These are phyloP conservation scores for Portevinia maculata DNA, from an alignment of 2,888 invertebrate species.

Conservation along the genomic window DNA sequence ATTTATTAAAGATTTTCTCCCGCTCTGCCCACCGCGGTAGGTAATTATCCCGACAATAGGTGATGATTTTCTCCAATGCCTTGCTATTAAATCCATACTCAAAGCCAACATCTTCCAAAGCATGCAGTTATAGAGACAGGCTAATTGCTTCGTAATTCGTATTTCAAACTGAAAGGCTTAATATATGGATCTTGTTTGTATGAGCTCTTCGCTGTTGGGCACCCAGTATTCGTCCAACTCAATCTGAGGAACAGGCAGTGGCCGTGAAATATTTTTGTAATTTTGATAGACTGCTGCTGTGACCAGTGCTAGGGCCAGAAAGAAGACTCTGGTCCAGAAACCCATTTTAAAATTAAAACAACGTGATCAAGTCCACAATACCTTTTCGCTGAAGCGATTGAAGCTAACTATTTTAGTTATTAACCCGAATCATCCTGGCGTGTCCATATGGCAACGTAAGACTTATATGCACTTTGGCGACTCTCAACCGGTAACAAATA, in stretches of 20 bases:
- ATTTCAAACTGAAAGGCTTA: conserved; percentile 78
- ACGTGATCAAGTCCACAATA: neutral
- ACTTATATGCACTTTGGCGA: no score
- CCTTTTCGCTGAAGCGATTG: conserved; percentile 20
- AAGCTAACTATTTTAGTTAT: conserved; percentile 43
- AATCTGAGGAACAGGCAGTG: conserved; percentile 79
- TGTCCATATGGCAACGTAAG: no score
- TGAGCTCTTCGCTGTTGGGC: conserved; percentile 77
- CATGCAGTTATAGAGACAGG: conserved; percentile 83
- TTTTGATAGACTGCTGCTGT: conserved; percentile 79
- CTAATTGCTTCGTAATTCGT: conserved; percentile 84
- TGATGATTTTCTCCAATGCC: conserved; percentile 86
- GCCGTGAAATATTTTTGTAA: conserved; percentile 77
- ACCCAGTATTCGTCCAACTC: conserved; percentile 81
- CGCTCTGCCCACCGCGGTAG: conserved; percentile 87
- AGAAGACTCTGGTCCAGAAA: conserved; percentile 75
- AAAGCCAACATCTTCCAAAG: conserved; percentile 88
- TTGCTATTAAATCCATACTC: conserved; percentile 92
- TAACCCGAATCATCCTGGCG: no score
- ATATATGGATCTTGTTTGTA: conserved; percentile 79
- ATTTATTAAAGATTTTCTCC: conserved; percentile 88
- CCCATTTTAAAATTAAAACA: conserved; percentile 58
- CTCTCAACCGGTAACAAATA: no score
- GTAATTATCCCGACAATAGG: conserved; percentile 91
- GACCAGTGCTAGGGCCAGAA: conserved; percentile 76